Evolutionary conservation across 2,113 vertebrate species (phyloP), one percentile per base, ranked within the genome.

Genomic region (Mormyrus lacerda): DNA sequence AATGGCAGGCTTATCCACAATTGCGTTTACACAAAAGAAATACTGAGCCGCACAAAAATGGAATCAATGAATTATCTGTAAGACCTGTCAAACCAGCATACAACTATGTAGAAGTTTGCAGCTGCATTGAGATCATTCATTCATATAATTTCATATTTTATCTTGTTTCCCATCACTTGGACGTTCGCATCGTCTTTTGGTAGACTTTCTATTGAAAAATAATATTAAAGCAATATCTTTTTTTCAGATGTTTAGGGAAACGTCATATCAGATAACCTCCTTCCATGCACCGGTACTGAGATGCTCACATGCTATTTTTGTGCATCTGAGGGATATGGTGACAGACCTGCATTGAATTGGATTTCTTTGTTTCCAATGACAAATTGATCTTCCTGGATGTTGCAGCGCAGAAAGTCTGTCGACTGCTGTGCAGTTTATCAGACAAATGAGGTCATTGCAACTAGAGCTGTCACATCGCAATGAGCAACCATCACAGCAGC

Each of bases 301-400:
- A 39, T 44, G 35, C 11, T 58, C 19, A 61, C 9, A 87, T 44
- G 35, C 51, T 87, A 87, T 87, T 87, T 87, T 51, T 42, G 51
- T 87, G 58, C 11, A 42, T 61, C 86, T 42, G 31, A n/a, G 35
- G 86, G 55, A 88, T 44, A n/a, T 13, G 58, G 87, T 88, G 87
- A 88, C 53, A 47, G 39, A 88, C 42, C 58, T 61, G 35, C 31
- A 65, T 39, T 88, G 48, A 88, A 42, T 61, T 24, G 51, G 51
- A 61, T 65, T 24, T 65, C 58, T 44, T 87, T 88, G 50, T 61
- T 61, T 65, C 87, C 55, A 53, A 88, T 87, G 86, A 58, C 86
- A 87, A 24, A 24, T 87, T 24, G 42, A 47, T 85, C 82, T 85
- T 45, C 55, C 53, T 87, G 31, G 31, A 58, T 87, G 48, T 61